phyloP scores from a whole-genome alignment of 2,797 vertebrate species.

The Girardinus metallicus region DNA sequence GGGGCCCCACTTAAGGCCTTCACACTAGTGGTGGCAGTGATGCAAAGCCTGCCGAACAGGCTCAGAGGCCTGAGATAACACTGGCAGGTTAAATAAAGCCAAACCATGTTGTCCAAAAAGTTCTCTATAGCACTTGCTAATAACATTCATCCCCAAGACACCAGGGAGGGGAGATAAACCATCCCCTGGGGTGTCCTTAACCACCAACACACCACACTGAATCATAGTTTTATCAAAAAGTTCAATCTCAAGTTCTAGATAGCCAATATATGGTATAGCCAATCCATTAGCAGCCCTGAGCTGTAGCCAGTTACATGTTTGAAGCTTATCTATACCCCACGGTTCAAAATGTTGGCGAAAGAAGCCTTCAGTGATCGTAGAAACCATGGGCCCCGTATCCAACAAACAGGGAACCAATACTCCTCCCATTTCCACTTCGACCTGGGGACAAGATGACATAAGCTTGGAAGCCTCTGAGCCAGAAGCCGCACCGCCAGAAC shows the following conservation, averaged over 20 bases:
- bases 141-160: conserved; percentile 34
- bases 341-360: background rate
- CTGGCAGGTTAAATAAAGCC: background rate
- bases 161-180: fast-evolving
- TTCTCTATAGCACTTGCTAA: conserved; percentile 1
- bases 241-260: conserved; percentile 18
- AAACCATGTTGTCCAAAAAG: conserved; percentile 15
- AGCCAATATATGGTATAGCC: conserved; percentile 24
- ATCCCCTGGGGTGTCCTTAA: conserved; percentile 1
- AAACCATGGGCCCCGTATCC: too few species aligned
- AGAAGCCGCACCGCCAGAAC: too few species aligned
- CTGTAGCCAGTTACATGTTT: background rate
- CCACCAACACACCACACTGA: conserved; percentile 9
- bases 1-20: too few species aligned
- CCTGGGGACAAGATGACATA: too few species aligned
- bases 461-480: too few species aligned
- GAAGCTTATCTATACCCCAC: background rate
- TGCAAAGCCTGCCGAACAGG: background rate
- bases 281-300: conserved; percentile 18
- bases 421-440: too few species aligned
- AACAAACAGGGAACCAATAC: too few species aligned
- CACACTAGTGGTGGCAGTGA: background rate
- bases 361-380: too few species aligned
- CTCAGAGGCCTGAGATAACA: background rate
- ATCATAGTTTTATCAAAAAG: conserved; percentile 23